These are phyloP conservation scores for Phthorimaea operculella DNA, from an alignment of 1,140 invertebrate genomes.

Conservation along the genomic window DNA sequence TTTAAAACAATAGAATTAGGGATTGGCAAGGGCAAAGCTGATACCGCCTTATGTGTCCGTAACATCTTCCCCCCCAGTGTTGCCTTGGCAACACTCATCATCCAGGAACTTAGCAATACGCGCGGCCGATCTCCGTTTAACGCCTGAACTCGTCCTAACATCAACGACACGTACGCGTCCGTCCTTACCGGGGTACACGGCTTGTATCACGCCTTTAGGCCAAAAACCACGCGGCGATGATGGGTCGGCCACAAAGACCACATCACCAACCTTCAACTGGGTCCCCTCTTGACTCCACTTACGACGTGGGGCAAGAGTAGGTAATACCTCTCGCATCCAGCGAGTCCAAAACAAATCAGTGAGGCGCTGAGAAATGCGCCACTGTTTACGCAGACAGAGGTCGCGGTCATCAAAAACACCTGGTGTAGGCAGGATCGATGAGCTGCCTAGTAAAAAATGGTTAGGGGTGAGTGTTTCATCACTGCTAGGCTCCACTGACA, in stretches of 20 bases:
- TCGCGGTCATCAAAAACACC: constrained; percentile 5
- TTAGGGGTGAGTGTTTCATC: too few species aligned
- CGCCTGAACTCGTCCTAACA: constrained; percentile 1
- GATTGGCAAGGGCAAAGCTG: too few species aligned
- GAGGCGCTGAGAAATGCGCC: neutral
- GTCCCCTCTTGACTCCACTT: neutral
- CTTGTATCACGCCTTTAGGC: neutral
- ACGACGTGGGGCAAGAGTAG: neutral
- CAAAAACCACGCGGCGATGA: neutral
- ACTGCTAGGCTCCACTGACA: too few species aligned
- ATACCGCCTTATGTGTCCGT: too few species aligned
- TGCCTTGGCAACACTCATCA: too few species aligned
- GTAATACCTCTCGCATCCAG: constrained; percentile 5
- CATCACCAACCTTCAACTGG: constrained; percentile 4
- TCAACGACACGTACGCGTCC: constrained; percentile 1
- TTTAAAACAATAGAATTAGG: too few species aligned
- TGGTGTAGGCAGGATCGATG: neutral
- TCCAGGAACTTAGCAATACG: too few species aligned
- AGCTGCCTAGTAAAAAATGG: too few species aligned
- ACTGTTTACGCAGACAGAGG: neutral
- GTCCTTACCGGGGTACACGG: constrained; percentile 1
- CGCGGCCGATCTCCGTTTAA: too few species aligned
- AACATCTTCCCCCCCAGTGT: too few species aligned
- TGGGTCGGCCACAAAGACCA: constrained; percentile 4
- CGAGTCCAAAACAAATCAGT: constrained; percentile 4